Conservation (phyloP, 92 coral and sea anemone genomes). For the Phenganax subtilis region DNA sequence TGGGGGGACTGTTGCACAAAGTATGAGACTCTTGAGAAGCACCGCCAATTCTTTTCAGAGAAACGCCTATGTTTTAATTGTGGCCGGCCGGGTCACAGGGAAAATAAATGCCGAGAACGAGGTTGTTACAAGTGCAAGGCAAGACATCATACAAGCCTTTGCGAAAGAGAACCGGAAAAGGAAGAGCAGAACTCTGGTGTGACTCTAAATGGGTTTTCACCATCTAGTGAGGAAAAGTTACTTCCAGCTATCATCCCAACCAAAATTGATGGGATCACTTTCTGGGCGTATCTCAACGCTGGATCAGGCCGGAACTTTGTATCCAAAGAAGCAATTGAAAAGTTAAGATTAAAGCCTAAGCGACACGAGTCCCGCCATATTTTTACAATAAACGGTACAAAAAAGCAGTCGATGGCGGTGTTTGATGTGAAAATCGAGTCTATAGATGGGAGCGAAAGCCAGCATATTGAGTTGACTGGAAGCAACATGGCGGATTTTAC, state of each 20-base stretch:
- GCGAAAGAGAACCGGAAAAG: slow-evolving; percentile 21
- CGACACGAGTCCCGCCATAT: slow-evolving; percentile 50
- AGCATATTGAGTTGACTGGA: slow-evolving; percentile 50
- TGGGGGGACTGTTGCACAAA: not conserved
- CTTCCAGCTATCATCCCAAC: slow-evolving; percentile 58
- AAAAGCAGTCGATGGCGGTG: slow-evolving; percentile 52
- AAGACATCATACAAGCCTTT: slow-evolving; percentile 55
- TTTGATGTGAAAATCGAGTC: slow-evolving; percentile 45
- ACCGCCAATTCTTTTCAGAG: slow-evolving; percentile 39
- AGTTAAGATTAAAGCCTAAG: slow-evolving; percentile 38
- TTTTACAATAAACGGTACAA: slow-evolving; percentile 54
- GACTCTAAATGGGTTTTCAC: not conserved
- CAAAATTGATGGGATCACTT: slow-evolving; percentile 34
- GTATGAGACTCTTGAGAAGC: slow-evolving; percentile 24
- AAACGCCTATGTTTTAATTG: slow-evolving; percentile 55
- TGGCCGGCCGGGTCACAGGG: slow-evolving; percentile 42
- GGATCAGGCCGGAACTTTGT: slow-evolving; percentile 62
- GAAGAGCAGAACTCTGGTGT: not conserved
- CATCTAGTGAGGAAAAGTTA: slow-evolving; percentile 26
- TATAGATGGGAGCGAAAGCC: slow-evolving; percentile 37
- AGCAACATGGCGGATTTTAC: slow-evolving; percentile 53
- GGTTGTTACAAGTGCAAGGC: slow-evolving; percentile 46
- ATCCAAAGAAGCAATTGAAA: slow-evolving; percentile 44
- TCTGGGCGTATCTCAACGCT: slow-evolving; percentile 58
- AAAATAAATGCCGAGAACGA: slow-evolving; percentile 38